Percentiles rank a stretch among this genome's conserved stretches.
These are phyloP conservation scores for Linnaemya vulpina DNA, from an alignment of 2,888 invertebrate species.

Conservation along the genomic window DNA sequence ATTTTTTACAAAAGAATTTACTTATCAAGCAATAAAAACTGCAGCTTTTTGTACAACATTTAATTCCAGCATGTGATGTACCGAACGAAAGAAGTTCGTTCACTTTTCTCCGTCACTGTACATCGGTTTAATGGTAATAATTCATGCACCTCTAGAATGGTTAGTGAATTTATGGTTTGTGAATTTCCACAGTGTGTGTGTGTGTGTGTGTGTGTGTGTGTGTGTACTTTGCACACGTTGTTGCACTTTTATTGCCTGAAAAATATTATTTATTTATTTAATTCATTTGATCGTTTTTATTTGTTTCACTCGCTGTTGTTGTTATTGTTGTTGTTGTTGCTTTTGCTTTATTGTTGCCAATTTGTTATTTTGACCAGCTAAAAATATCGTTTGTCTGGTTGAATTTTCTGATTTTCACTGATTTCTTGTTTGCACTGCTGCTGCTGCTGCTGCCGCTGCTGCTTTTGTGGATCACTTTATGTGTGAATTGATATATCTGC, in stretches of 20 bases:
- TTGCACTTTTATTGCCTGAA: constrained; percentile 62
- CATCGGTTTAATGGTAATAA: constrained; percentile 6
- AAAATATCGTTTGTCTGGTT: constrained; percentile 51
- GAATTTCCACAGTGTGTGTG: constrained; percentile 7
- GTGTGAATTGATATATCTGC: constrained; percentile 41
- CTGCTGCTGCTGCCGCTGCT: neutral
- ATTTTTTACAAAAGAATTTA: neutral
- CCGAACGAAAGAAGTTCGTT: neutral
- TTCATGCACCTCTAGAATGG: constrained; percentile 25
- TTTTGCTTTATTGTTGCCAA: constrained; percentile 62
- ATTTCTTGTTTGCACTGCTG: neutral
- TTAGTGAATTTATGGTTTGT: constrained; percentile 18
- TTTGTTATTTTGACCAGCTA: constrained; percentile 64
- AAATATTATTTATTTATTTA: constrained; percentile 62
- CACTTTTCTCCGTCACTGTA: neutral
- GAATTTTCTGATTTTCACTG: constrained; percentile 36
- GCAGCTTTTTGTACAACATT: neutral
- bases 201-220: neutral
- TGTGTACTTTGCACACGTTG: constrained; percentile 61
- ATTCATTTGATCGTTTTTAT: constrained; percentile 58
- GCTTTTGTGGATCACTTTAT: constrained; percentile 35
- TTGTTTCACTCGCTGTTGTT: neutral
- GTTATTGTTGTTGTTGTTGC: constrained; percentile 7
- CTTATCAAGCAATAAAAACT: neutral
- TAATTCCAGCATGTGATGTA: too few species aligned